Conservation (phyloP, 2,888 invertebrate genomes). For the Ecliptopera silaceata region DNA sequence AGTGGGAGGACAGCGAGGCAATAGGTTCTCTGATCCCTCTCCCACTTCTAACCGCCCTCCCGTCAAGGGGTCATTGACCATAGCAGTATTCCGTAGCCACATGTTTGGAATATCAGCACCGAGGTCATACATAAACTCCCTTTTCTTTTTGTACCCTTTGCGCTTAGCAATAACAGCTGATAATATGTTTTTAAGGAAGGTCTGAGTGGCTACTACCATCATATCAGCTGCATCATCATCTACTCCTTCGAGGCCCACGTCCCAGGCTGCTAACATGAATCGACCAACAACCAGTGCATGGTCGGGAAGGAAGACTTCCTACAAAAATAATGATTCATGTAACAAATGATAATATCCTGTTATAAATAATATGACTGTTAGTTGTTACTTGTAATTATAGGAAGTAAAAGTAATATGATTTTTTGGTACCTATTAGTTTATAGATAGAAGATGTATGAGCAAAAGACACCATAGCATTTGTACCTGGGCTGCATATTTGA, state of each 20-base stretch:
- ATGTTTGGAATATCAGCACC: slow-evolving; percentile 91
- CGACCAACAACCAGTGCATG: slow-evolving; percentile 91
- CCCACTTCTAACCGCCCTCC: slow-evolving; percentile 83
- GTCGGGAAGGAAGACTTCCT: slow-evolving; percentile 93
- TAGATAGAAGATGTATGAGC: not conserved
- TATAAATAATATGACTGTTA: too few species aligned
- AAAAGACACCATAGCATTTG: not conserved
- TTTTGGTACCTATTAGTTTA: too few species aligned
- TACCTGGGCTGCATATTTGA: slow-evolving; percentile 78
- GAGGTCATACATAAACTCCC: slow-evolving; percentile 89
- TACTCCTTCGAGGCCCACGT: slow-evolving; percentile 92
- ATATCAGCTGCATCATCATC: slow-evolving; percentile 92
- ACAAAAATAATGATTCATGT: slow-evolving; percentile 32
- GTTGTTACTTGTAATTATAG: too few species aligned
- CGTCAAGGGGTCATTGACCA: slow-evolving; percentile 84
- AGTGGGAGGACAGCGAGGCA: slow-evolving; percentile 87
- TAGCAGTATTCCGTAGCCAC: slow-evolving; percentile 88
- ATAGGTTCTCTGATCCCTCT: slow-evolving; percentile 84
- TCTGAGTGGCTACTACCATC: slow-evolving; percentile 90
- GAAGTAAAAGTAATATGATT: too few species aligned
- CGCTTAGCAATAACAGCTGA: slow-evolving; percentile 90
- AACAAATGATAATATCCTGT: too few species aligned
- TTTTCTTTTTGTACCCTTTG: slow-evolving; percentile 78
- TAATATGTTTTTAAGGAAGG: slow-evolving; percentile 92
- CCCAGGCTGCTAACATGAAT: slow-evolving; percentile 94